A percentile compares a stretch with the other conserved stretches of the same genome.
phyloP scores from a whole-genome alignment of 1,140 invertebrate species.

The Megalopta genalis region DNA sequence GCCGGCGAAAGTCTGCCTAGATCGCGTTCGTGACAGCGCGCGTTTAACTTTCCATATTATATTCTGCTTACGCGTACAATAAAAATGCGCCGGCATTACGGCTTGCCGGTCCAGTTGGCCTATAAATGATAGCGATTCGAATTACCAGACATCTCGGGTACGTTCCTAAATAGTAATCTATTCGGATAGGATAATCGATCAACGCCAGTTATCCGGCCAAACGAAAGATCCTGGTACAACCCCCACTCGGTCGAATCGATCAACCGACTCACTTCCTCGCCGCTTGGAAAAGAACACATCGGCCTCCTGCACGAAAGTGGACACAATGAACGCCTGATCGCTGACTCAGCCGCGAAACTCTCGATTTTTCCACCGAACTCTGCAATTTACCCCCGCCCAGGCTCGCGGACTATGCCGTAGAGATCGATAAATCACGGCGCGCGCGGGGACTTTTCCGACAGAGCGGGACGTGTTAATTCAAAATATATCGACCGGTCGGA shows the following conservation, averaged over 20 bases:
- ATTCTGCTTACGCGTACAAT: neutral
- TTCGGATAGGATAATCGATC: constrained; percentile 22
- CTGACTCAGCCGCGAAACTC: constrained; percentile 24
- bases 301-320: neutral
- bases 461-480: constrained; percentile 41
- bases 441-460: constrained; percentile 7
- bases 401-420: neutral
- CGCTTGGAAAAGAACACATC: neutral
- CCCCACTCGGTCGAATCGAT: neutral
- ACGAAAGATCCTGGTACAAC: neutral
- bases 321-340: constrained; percentile 27
- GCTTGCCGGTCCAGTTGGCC: neutral
- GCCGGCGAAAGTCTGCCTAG: neutral
- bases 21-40: neutral
- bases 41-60: neutral
- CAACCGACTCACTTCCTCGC: neutral
- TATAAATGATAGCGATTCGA: constrained; percentile 1
- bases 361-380: neutral
- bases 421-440: constrained; percentile 19
- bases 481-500: constrained; percentile 22
- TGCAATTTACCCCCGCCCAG: neutral
- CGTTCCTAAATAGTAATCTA: constrained; percentile 7
- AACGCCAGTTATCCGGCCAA: neutral
- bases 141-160: neutral
- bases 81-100: neutral